Percentiles rank a stretch among this genome's conserved stretches.
Conservation (phyloP, 2,888 invertebrate species). For the Ephialtes manifestator region DNA sequence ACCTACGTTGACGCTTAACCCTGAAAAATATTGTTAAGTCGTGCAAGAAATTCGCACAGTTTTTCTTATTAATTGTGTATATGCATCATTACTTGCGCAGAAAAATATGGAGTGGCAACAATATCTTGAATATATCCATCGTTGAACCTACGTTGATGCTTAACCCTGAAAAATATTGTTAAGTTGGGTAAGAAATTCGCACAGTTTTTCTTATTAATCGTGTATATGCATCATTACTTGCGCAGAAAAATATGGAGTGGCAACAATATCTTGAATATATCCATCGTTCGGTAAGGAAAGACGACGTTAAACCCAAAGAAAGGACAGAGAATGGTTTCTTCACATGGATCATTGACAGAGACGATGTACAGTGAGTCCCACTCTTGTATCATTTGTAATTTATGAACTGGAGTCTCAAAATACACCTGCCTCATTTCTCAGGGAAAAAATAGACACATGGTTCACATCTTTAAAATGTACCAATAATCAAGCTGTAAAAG, state of each 20-base stretch:
- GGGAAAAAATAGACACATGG: constrained; percentile 82
- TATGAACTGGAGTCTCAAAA: background rate
- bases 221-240: background rate
- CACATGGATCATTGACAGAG: constrained; percentile 71
- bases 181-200: background rate
- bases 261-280: constrained; percentile 70
- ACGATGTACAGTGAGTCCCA: constrained; percentile 72
- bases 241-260: constrained; percentile 74
- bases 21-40: background rate
- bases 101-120: constrained; percentile 74
- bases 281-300: constrained; percentile 15
- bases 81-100: background rate
- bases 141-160: background rate
- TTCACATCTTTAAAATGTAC: constrained; percentile 61
- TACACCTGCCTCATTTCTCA: constrained; percentile 69
- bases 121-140: constrained; percentile 69
- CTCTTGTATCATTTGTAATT: background rate
- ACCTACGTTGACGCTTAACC: background rate
- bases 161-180: background rate
- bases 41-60: background rate
- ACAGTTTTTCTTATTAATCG: background rate
- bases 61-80: background rate
- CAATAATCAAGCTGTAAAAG: constrained; percentile 74
- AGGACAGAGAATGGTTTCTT: constrained; percentile 76
- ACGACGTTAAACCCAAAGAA: constrained; percentile 61